Evolutionary conservation across 2,888 invertebrate genomes (phyloP), one percentile per base, ranked within the genome.

Genomic region (Amphimallon solstitiale): DNA sequence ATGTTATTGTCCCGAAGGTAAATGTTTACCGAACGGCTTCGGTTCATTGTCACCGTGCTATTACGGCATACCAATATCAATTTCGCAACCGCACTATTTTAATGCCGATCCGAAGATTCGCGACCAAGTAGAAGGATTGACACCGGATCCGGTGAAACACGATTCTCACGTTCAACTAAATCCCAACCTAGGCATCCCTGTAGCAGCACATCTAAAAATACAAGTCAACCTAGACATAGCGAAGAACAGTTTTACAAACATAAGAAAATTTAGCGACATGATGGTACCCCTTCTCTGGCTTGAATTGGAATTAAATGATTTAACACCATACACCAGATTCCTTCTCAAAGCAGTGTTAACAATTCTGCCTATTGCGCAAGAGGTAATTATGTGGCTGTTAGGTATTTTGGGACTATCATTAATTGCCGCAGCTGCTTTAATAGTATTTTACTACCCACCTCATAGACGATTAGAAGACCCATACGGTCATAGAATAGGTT

Each of bases 211-310:
- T 10, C 86, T 90, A 12, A 88, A 88, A 66, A 83, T 92, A 38
- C 93, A 93, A 80, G 87, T 91, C 17, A 93, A 93, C 78, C 80
- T 93, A 3, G 86, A 90, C 0, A 88, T 92, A 72, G 84, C 88
- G 14, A 84, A 85, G 43, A 88, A 89, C 0, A 78, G 80, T 15
- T 90, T 87, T 43, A 91, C 90, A 75, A 81, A 84, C 0, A 84
- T 86, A 72, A 87, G 89, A 29, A 80, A 77, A 15, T 87, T 92
- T 71, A 89, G 90, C 69, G 84, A 88, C 65, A 83, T 89, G 66
- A 86, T 87, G 0, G 52, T 93, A 48, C 93, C 93, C 0, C 77
- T 93, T 10, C 84, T 92, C 61, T 92, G 93, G 92, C 78, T 89
- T 0, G 89, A 92, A 74, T 77, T 92, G 80, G 69, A 71, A 2